Conservation (phyloP, 2,113 vertebrate genomes). For the Thamnophis sirtalis region DNA sequence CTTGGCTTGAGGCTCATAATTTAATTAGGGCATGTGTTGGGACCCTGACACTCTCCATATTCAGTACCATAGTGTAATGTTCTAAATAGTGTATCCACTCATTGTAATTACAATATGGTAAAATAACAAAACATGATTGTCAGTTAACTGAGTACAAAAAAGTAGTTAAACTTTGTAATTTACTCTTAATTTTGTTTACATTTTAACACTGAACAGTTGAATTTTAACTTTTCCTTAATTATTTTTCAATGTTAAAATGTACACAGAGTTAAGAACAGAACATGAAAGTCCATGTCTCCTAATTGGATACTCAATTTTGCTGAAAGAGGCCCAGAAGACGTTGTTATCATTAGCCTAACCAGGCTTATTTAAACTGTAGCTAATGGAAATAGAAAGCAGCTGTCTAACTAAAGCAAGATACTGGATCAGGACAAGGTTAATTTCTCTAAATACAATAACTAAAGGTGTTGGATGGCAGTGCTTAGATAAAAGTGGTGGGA, state of each 20-base stretch:
- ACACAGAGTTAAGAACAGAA: not conserved
- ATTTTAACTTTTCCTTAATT: not conserved
- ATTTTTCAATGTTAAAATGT: not conserved
- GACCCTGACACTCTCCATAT: too few relatives aligned
- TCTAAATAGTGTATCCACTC: not conserved
- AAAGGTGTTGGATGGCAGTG: not conserved
- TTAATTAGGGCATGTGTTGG: too few relatives aligned
- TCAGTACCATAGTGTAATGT: not conserved
- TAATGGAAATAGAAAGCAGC: slow-evolving; percentile 7
- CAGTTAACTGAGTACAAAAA: not conserved
- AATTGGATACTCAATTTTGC: not conserved
- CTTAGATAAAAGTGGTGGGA: not conserved
- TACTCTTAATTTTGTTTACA: not conserved
- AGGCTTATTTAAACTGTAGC: not conserved
- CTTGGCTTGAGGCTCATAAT: too few relatives aligned
- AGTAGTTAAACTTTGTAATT: not conserved
- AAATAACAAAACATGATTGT: not conserved
- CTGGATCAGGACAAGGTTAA: not conserved
- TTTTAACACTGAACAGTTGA: not conserved
- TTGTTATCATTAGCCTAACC: not conserved
- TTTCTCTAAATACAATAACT: not conserved
- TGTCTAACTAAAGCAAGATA: not conserved
- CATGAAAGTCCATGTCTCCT: not conserved
- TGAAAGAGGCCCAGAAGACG: not conserved
- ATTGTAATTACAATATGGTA: not conserved